Evolutionary conservation across 2,888 invertebrate genomes (phyloP).

Genomic region (Aquatica leii): DNA sequence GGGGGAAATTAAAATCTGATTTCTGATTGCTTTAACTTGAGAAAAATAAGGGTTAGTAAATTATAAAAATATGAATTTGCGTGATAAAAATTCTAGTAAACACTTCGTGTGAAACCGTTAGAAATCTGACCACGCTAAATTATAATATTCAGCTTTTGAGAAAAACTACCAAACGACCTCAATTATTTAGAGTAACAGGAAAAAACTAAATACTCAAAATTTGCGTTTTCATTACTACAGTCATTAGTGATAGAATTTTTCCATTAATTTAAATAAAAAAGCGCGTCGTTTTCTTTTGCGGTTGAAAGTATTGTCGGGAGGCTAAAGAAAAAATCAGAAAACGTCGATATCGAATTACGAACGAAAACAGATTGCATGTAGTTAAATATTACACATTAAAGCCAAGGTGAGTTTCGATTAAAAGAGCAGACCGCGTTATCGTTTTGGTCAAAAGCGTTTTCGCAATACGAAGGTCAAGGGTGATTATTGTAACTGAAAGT

Average conservation of each 20-base stretch:
- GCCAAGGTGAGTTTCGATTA: conserved; percentile 36
- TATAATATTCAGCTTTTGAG: conserved; percentile 23
- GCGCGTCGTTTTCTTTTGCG: not conserved
- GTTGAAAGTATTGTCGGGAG: not conserved
- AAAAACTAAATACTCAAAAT: conserved; percentile 1
- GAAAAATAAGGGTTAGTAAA: conserved; percentile 18
- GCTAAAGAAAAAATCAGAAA: not conserved
- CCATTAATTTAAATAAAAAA: not conserved
- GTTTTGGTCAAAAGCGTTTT: conserved; percentile 24
- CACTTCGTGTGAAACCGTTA: conserved; percentile 37
- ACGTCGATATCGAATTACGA: conserved; percentile 15
- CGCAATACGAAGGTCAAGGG: conserved; percentile 33
- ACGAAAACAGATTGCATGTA: conserved; percentile 23
- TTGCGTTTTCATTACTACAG: not conserved
- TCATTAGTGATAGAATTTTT: conserved; percentile 2
- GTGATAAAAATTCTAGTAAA: conserved; percentile 32
- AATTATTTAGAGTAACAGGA: too few relatives aligned
- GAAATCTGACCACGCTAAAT: conserved; percentile 33
- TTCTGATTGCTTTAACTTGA: conserved; percentile 14
- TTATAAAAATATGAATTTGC: conserved; percentile 25
- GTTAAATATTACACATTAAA: conserved; percentile 28
- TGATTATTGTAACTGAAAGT: conserved; percentile 25
- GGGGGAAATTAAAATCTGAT: conserved; percentile 29
- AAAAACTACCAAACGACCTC: conserved; percentile 23
- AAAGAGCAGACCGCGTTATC: conserved; percentile 19